Evolutionary conservation across 2,797 vertebrate genomes (phyloP).

Genomic region (Eutrigla gurnardus): DNA sequence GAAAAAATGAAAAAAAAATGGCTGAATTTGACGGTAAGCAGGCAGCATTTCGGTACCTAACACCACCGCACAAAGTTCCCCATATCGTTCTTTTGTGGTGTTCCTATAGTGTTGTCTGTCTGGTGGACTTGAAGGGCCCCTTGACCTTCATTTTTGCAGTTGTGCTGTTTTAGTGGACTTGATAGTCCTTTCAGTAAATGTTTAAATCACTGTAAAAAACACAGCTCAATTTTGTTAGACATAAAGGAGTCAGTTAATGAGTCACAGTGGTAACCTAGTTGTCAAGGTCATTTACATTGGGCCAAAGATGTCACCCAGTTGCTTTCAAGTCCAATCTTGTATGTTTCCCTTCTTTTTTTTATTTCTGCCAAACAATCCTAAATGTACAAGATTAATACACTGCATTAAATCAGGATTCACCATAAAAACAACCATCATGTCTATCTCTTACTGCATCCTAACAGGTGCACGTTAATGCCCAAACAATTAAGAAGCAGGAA

Average conservation of each 20-base stretch:
- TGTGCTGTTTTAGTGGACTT: neutral
- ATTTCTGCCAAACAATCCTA: constrained; percentile 24
- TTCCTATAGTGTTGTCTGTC: neutral
- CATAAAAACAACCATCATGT: constrained; percentile 35
- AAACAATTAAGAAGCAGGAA: constrained; percentile 68
- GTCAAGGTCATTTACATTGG: neutral
- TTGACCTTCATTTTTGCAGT: neutral
- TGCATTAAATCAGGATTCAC: constrained; percentile 32
- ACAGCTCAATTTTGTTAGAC: neutral
- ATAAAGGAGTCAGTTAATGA: neutral
- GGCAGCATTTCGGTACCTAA: no score
- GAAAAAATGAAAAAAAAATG: no score
- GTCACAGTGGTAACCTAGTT: neutral
- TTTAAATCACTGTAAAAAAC: neutral
- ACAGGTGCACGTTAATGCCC: constrained; percentile 61
- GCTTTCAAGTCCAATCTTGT: constrained; percentile 1
- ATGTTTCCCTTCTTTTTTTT: constrained; percentile 8
- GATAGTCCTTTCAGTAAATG: neutral
- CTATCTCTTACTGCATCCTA: constrained; percentile 24
- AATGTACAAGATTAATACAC: constrained; percentile 29
- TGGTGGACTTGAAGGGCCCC: neutral
- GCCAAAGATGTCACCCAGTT: neutral
- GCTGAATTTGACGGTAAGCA: no score
- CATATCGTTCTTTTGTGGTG: no score
- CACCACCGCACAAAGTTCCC: no score